phyloP scores from a whole-genome alignment of 2,888 invertebrate species.

The Plebejus melissa region DNA sequence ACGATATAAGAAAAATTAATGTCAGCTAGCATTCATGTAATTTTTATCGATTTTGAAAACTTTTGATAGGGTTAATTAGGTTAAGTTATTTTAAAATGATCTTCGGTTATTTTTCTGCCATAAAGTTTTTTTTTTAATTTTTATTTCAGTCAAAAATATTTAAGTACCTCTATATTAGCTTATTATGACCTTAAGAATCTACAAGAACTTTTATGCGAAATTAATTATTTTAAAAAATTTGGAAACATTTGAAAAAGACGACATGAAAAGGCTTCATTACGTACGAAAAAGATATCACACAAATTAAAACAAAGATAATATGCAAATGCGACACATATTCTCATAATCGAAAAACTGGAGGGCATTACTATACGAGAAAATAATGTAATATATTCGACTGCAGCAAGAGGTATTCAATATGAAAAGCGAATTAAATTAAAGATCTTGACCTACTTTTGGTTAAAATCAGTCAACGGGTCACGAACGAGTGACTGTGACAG shows the following conservation, averaged over 20 bases:
- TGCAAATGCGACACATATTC: constrained; percentile 12
- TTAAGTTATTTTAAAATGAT: neutral
- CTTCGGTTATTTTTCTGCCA: neutral
- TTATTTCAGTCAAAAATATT: too few species aligned
- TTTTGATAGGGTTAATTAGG: neutral
- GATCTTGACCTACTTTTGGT: constrained; percentile 73
- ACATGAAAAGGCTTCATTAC: neutral
- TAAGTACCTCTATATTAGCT: neutral
- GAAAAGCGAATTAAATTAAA: constrained; percentile 63
- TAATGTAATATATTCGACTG: constrained; percentile 24
- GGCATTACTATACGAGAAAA: neutral
- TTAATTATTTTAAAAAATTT: neutral
- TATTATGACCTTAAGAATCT: neutral
- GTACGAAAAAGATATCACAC: neutral
- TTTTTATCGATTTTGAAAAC: neutral
- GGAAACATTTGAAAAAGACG: neutral
- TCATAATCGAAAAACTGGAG: constrained; percentile 19
- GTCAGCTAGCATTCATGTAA: neutral
- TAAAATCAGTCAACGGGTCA: constrained; percentile 75
- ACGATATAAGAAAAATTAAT: neutral
- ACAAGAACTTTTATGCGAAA: neutral
- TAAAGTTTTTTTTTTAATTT: neutral
- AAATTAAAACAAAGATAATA: constrained; percentile 14
- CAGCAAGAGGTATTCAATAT: constrained; percentile 51
- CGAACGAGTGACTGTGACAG: constrained; percentile 73